Evolutionary conservation across 2,113 vertebrate species (phyloP).

Genomic region (Oreotragus oreotragus): DNA sequence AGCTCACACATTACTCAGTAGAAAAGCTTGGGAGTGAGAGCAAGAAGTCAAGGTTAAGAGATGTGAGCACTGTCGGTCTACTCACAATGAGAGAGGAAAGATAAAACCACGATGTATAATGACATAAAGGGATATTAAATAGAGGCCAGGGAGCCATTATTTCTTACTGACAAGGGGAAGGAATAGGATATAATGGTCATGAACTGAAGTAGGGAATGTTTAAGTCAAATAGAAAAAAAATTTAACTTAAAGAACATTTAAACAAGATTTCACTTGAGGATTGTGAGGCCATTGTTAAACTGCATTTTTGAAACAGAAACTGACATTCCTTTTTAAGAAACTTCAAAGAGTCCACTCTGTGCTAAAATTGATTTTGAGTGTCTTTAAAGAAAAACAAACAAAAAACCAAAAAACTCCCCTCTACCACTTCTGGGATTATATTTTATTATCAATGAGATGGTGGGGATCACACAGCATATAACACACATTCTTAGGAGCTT

Average conservation of each 20-base stretch:
- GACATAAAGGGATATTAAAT: not conserved
- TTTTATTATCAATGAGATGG: not conserved
- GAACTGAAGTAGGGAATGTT: constrained; percentile 2
- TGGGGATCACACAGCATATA: not conserved
- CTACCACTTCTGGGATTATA: not conserved
- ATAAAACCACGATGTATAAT: not conserved
- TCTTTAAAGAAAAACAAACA: not conserved
- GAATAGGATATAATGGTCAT: not conserved
- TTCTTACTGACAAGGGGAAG: constrained; percentile 40
- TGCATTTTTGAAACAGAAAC: constrained; percentile 11
- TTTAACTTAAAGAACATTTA: not conserved
- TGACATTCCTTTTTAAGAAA: not conserved
- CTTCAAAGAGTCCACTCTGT: not conserved
- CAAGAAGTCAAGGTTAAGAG: constrained; percentile 26
- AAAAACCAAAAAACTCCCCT: not conserved
- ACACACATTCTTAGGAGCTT: not conserved
- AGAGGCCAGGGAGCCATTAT: constrained; percentile 32
- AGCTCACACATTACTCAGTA: not conserved
- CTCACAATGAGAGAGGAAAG: constrained; percentile 19
- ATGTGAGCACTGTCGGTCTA: not conserved
- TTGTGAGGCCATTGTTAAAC: not conserved
- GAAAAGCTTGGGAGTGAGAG: constrained; percentile 29
- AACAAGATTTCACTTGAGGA: not conserved
- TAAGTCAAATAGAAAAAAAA: constrained; percentile 45
- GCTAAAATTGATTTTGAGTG: not conserved